Conservation (phyloP, 2,888 invertebrate genomes). For the Calliopum simillimum region DNA sequence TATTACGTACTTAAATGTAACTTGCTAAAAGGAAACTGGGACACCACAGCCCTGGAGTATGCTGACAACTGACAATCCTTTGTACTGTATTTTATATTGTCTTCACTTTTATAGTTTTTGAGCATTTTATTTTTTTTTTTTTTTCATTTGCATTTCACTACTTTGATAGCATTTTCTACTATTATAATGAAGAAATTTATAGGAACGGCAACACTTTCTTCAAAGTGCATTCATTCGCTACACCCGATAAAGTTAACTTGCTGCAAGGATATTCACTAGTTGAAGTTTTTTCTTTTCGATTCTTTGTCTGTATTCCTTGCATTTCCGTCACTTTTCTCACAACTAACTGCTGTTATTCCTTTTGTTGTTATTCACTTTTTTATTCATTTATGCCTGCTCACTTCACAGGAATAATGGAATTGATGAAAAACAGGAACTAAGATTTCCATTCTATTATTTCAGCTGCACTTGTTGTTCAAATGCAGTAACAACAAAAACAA, state of each 20-base stretch:
- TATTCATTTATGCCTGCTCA: conserved; percentile 39
- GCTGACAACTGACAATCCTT: no score
- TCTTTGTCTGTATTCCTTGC: background rate
- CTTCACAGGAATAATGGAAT: conserved; percentile 45
- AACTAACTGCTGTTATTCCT: background rate
- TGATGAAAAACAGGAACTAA: conserved; percentile 46
- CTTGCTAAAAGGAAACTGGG: no score
- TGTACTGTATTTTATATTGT: no score
- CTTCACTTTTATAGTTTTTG: no score
- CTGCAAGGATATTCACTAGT: conserved; percentile 9
- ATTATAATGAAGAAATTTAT: no score
- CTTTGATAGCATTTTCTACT: no score
- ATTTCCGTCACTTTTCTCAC: background rate
- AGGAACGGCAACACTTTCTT: conserved; percentile 7
- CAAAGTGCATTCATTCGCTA: conserved; percentile 23
- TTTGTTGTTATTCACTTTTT: conserved; percentile 10
- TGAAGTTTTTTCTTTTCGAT: background rate
- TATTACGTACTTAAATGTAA: no score
- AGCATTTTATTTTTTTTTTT: no score
- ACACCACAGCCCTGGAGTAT: no score
- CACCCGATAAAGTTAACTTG: conserved; percentile 5
- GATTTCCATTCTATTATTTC: conserved; percentile 43
- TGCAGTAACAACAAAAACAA: background rate
- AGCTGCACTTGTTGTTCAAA: conserved; percentile 22
- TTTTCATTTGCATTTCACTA: no score